Evolutionary conservation across 2,888 invertebrate genomes (phyloP).

Genomic region (Cryptocheilus praepositus): DNA sequence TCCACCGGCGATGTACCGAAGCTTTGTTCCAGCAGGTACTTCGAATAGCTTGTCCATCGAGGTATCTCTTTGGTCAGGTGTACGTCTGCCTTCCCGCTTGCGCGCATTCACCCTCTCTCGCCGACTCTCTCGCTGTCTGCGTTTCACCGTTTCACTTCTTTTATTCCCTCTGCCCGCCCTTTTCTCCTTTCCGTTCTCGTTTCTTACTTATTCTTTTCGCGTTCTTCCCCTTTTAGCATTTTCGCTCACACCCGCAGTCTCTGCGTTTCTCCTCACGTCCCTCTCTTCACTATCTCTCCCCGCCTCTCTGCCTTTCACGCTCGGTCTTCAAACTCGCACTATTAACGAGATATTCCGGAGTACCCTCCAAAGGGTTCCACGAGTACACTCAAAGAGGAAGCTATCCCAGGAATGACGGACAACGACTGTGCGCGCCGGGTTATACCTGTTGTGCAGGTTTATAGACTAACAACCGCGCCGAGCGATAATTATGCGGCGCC

Average conservation of each 20-base stretch:
- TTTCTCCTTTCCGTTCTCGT: not conserved
- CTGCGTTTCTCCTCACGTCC: no score
- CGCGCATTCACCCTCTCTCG: not conserved
- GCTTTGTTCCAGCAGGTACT: constrained; percentile 36
- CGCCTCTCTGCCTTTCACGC: not conserved
- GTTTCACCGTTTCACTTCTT: no score
- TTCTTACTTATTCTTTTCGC: no score
- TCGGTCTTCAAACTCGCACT: not conserved
- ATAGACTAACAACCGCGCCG: constrained; percentile 20
- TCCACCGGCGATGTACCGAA: not conserved
- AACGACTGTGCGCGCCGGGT: constrained; percentile 7
- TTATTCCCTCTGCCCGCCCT: not conserved
- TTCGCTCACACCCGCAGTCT: no score
- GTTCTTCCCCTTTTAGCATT: no score
- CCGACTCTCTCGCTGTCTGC: not conserved
- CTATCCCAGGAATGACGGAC: constrained; percentile 34
- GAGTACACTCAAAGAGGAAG: constrained; percentile 26
- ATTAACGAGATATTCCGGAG: constrained; percentile 17
- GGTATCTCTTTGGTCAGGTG: constrained; percentile 48
- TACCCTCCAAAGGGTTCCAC: constrained; percentile 12
- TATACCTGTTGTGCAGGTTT: constrained; percentile 7
- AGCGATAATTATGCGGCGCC: constrained; percentile 46
- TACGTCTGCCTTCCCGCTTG: constrained; percentile 3
- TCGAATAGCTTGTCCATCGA: constrained; percentile 14
- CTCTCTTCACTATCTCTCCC: not conserved